A percentile compares a stretch with the other conserved stretches of the same genome.
Evolutionary conservation across 2,888 invertebrate genomes (phyloP).

Genomic region (Amphipoea lucens): DNA sequence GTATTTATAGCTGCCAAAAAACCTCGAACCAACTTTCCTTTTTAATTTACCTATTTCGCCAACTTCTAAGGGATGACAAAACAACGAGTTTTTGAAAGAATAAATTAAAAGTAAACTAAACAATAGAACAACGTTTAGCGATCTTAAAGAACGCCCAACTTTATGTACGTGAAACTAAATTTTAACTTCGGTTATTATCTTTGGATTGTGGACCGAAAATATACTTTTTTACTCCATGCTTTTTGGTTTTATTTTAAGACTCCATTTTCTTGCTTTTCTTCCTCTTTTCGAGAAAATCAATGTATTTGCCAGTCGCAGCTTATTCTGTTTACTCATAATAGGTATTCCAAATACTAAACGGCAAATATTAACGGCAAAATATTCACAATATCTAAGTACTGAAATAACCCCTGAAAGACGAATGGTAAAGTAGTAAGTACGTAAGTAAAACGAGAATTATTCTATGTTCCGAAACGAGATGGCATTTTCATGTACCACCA

Average conservation of each 20-base stretch:
- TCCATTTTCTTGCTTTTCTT: background rate
- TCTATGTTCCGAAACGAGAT: slow-evolving; percentile 55
- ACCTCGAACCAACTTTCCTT: slow-evolving; percentile 23
- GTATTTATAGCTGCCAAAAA: slow-evolving; percentile 22
- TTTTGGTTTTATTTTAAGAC: slow-evolving; percentile 15
- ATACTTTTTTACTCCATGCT: slow-evolving; percentile 19
- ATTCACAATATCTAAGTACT: slow-evolving; percentile 16
- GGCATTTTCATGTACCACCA: slow-evolving; percentile 52
- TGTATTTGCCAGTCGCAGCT: background rate
- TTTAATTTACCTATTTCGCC: slow-evolving; percentile 53
- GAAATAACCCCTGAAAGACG: slow-evolving; percentile 33
- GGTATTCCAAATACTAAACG: background rate
- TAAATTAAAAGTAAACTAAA: slow-evolving; percentile 67
- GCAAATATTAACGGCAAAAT: background rate
- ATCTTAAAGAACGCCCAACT: slow-evolving; percentile 50
- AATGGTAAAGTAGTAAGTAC: slow-evolving; percentile 23
- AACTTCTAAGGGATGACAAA: slow-evolving; percentile 62
- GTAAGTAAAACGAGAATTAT: slow-evolving; percentile 57
- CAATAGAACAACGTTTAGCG: slow-evolving; percentile 55
- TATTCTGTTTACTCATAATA: background rate
- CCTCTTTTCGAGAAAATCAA: background rate
- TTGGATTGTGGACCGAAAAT: slow-evolving; percentile 39
- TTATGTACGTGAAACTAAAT: slow-evolving; percentile 51
- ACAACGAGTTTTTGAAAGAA: slow-evolving; percentile 66
- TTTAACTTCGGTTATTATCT: slow-evolving; percentile 55